These are phyloP conservation scores for Rhodinocichla rosea DNA, from an alignment of 2,113 vertebrate genomes.

Conservation along the genomic window DNA sequence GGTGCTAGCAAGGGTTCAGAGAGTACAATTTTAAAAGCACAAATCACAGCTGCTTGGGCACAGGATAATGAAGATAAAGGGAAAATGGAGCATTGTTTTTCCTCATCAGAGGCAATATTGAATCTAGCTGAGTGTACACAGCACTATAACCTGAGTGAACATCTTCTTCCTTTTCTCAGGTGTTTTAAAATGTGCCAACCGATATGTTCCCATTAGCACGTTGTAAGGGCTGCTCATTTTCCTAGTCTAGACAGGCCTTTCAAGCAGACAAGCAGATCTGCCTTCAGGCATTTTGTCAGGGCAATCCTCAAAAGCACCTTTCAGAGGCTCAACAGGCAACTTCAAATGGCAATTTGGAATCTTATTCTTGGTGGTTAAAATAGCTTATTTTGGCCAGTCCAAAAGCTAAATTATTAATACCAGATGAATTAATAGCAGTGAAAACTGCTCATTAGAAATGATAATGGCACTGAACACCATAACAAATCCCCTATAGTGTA, in stretches of 20 bases:
- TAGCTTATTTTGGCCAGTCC: slow-evolving; percentile 27
- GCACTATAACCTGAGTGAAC: background rate
- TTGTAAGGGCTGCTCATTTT: slow-evolving; percentile 36
- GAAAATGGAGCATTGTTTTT: background rate
- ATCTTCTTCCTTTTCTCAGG: background rate
- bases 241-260: slow-evolving; percentile 52
- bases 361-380: slow-evolving; percentile 19
- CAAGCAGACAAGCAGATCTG: slow-evolving; percentile 13
- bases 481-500: slow-evolving; percentile 28
- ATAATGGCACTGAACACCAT: slow-evolving; percentile 14
- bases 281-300: slow-evolving; percentile 39
- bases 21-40: background rate
- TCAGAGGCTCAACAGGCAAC: slow-evolving; percentile 29
- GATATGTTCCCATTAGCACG: slow-evolving; percentile 18
- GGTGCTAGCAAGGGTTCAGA: background rate
- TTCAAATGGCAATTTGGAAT: slow-evolving; percentile 23
- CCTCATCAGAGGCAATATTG: background rate
- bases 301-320: slow-evolving; percentile 34
- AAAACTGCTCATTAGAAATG: slow-evolving; percentile 39
- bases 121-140: background rate
- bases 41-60: background rate
- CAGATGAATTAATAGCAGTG: slow-evolving; percentile 46
- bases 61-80: background rate
- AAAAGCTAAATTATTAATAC: slow-evolving; percentile 43
- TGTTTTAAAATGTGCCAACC: slow-evolving; percentile 6